Conservation (phyloP, 30 jellyfish, hydroid and myxozoan genomes). For the Hydractinia echinata region DNA sequence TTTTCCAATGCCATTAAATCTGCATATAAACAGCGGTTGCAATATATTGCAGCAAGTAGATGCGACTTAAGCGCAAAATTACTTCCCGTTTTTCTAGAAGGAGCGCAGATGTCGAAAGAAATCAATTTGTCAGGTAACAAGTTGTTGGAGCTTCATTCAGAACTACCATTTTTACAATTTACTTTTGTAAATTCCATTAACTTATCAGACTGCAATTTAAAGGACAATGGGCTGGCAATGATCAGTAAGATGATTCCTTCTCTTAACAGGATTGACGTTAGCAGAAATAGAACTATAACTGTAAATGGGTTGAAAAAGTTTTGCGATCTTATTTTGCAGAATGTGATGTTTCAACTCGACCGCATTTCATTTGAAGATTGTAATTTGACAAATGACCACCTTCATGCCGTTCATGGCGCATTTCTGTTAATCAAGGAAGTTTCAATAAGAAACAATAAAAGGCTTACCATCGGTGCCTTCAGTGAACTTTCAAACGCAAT, state of each 20-base stretch:
- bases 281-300: conserved; percentile 11
- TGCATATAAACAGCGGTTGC: too few species aligned
- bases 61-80: too few species aligned
- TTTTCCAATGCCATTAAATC: too few species aligned
- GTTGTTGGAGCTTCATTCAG: too few species aligned
- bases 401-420: not conserved
- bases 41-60: too few species aligned
- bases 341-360: not conserved
- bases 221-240: not conserved
- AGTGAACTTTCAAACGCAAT: conserved; percentile 10
- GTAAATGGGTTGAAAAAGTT: not conserved
- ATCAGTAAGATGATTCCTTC: not conserved
- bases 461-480: not conserved
- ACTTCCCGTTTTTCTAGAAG: too few species aligned
- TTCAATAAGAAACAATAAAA: not conserved
- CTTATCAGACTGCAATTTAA: not conserved
- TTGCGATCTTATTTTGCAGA: not conserved
- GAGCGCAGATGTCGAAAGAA: too few species aligned
- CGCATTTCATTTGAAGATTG: not conserved
- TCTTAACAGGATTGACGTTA: not conserved
- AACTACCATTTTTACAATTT: too few species aligned
- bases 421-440: not conserved
- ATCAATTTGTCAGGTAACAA: too few species aligned
- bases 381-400: not conserved
- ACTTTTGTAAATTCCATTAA: too few species aligned